Evolutionary conservation across 1,140 invertebrate species (phyloP).

Genomic region (Cydia fagiglandana): DNA sequence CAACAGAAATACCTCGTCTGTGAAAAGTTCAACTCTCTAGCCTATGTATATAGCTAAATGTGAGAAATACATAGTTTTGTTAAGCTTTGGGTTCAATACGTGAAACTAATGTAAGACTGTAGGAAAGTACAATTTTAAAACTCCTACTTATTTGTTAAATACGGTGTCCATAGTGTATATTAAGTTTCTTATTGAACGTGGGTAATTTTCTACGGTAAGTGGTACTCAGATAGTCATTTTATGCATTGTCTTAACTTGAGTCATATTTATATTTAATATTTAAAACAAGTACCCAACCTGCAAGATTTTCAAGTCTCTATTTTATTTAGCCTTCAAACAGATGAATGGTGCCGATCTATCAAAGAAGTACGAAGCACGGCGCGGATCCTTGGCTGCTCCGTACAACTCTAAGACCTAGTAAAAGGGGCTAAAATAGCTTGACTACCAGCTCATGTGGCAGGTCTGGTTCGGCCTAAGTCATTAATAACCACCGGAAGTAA

Average conservation of each 20-base stretch:
- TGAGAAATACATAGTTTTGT: too few species aligned
- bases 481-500: constrained; percentile 46
- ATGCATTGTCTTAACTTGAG: not conserved
- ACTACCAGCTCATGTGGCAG: not conserved
- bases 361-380: constrained; percentile 1
- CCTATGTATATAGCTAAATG: too few species aligned
- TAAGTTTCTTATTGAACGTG: too few species aligned
- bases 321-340: constrained; percentile 18
- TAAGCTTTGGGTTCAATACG: too few species aligned
- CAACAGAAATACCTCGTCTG: too few species aligned
- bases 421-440: not conserved
- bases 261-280: constrained; percentile 8
- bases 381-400: not conserved
- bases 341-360: constrained; percentile 20
- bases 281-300: not conserved
- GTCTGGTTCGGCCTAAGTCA: constrained; percentile 36
- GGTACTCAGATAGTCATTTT: not conserved
- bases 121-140: too few species aligned
- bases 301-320: not conserved
- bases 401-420: not conserved
- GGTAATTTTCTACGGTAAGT: too few species aligned
- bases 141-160: too few species aligned
- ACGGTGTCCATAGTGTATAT: too few species aligned
- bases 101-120: too few species aligned
- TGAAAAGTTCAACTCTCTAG: too few species aligned